Evolutionary conservation across 2,797 vertebrate genomes (phyloP), one percentile per base, ranked within the genome.

Genomic region (Characodon lateralis): DNA sequence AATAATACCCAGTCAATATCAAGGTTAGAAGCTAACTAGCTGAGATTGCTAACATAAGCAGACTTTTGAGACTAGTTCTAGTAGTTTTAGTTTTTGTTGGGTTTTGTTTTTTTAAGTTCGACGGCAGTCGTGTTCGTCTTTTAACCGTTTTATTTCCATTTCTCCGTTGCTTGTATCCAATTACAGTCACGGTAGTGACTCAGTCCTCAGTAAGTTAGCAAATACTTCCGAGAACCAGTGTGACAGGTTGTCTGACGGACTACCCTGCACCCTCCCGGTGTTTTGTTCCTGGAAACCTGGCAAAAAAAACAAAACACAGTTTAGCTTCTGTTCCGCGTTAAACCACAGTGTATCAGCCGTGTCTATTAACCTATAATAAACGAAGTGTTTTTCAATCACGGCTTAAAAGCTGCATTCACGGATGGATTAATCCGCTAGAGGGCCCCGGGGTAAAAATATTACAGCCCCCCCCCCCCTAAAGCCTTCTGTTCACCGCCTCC

Each of bases 21-120:
- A 93, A 91, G 92, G 91, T 92, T 91, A 91, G 87, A 63, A 71
- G 92, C 92, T 90, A 89, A 87, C 84, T 87, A 87, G 90, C 90
- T 61, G 46, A 82, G 77, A 59, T 71, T 81, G 93, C 89, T 91
- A 79, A 78, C 68, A 6, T 68, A 24, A 31, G 77, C 63, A 39
- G 24, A 68, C 20, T 3, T 3, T 12, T 1, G 56, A 24, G 50
- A 1, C 0, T 50, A 9, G 2, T n/a, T 1, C 35, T 24, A 22
- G 50, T 35, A 63, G 31, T 9, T 31, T 35, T 18, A 43, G 72
- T 56, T 71, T 78, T 46, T 7, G n/a, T 18, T 50, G 1, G 1
- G 8, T 24, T 35, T 35, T 35, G 28, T 31, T 2, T 31, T 22
- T 18, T 24, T 63, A 76, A 66, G 73, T 7, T 3, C 63, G 14